Conservation (phyloP, 2,797 vertebrate species). For the Neostethus bicornis region DNA sequence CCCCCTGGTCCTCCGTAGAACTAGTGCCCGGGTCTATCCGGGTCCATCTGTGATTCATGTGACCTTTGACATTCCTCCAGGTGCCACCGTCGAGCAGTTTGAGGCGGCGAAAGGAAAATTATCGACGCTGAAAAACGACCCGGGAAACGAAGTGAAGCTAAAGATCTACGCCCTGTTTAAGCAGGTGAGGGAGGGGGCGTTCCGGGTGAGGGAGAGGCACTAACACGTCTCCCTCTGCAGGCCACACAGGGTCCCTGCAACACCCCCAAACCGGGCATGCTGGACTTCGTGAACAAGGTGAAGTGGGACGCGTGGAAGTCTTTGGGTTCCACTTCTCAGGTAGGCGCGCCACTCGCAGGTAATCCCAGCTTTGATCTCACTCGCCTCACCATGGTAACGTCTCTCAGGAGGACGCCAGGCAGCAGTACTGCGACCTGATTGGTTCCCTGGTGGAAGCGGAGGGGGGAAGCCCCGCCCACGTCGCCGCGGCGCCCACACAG, state of each 20-base stretch:
- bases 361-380: too few relatives aligned
- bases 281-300: constrained; percentile 93
- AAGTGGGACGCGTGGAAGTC: constrained; percentile 96
- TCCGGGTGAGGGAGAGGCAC: too few relatives aligned
- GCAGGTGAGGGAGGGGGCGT: constrained; percentile 80
- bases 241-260: constrained; percentile 89
- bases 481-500: constrained; percentile 46
- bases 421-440: constrained; percentile 88
- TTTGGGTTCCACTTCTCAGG: constrained; percentile 85
- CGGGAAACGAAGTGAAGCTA: constrained; percentile 88
- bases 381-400: background rate
- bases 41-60: too few relatives aligned
- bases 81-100: constrained; percentile 83
- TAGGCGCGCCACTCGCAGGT: too few relatives aligned
- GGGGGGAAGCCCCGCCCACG: constrained; percentile 48
- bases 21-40: too few relatives aligned
- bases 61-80: too few relatives aligned
- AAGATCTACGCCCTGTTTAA: constrained; percentile 93
- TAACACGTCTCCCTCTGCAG: constrained; percentile 73
- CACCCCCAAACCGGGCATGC: constrained; percentile 86
- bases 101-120: constrained; percentile 83
- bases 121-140: constrained; percentile 85
- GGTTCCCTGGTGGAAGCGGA: constrained; percentile 79
- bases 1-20: too few relatives aligned
- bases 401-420: constrained; percentile 85